Evolutionary conservation across 1,140 invertebrate genomes (phyloP), one percentile per base, ranked within the genome.

Genomic region (Drosophila pandora): DNA sequence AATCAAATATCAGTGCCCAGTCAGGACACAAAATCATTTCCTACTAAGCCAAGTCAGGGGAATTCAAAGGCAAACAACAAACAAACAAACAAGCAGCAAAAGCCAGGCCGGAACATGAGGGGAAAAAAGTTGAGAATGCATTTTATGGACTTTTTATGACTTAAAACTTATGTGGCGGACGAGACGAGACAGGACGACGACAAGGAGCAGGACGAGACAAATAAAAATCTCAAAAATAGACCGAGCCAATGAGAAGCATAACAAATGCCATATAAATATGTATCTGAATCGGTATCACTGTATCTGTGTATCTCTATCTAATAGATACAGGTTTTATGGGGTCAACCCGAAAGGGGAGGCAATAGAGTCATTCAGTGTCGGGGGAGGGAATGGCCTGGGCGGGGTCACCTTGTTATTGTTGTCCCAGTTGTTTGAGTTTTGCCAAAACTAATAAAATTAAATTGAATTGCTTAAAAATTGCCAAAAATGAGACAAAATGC

Each of bases 381-480:
- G 12, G 13, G 21, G 12, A n/a, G 34, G 12, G 34, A 12, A 39
- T 17, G 13, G n/a, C 0, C 6, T 4, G 13, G 37, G 23, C 10
- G 10, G 56, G 43, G 56, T 41, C 74, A 76, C 78, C 78, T 87
- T 82, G 69, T 81, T 70, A 78, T 82, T 85, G 74, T 82, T 75
- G 82, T 73, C 84, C 76, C 83, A 88, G 79, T 88, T 88, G 83
- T 79, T 88, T 88, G 83, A 88, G 83, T 79, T 83, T 76, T 79
- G 83, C 72, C 79, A 83, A 83, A 83, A 88, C 83, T 88, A 88
- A 88, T 88, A 88, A 88, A 88, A 88, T 88, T 88, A 88, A 88
- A 88, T 88, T 88, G 83, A 88, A 88, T 88, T 88, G 83, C 83
- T 88, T 88, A 88, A 88, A 88, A 88, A 88, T 88, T 74, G 83